Base-by-base conservation (phyloP, 1,140 invertebrate genomes). In the Sitodiplosis mosellana region DNA sequence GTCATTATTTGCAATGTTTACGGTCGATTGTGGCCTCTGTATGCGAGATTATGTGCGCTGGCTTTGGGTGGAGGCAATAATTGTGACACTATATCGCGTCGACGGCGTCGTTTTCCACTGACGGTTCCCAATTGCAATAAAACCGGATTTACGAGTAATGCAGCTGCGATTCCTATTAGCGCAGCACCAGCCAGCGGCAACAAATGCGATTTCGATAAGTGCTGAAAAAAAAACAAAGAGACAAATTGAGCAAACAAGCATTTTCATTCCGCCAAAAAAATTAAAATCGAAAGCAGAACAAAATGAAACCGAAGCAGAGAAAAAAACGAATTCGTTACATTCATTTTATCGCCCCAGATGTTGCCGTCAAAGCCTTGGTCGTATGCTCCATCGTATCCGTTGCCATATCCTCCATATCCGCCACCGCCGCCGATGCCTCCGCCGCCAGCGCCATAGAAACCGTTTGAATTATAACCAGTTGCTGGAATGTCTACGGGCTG, bases 131-230 rank as follows among this genome's bases (percentile, higher is more conserved):
- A 66, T 57, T 80, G 80, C 10, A 83, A 59, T 11, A 83, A 67
- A 21, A 81, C 69, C 5, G 81, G 80, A 59, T 82, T 81, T 37
- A 72, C 73, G 27, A 78, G 76, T 33, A 82, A 61, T 7, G 79
- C 76, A 22, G 80, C 80, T 4, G 80, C 79, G 5, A 78, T 79
- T 20, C 80, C 80, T 17, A 84, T 69, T 17, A 84, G 59, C 5
- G 81, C 80, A 14, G 82, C 71, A 14, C 80, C 80, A 8, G 80
- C 80, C 50, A 83, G 63, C 5, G 80, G 80, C 55, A 74, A 66
- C 21, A 78, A 54, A 45, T 11, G 11, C 17, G 43, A 14, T 45
- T 45, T 45, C 12, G 43, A 22, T 33, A 45, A 27, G 14, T 45
- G 20, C 43, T 45, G 19, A 20, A 44, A 44, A 44, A 20, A 43